Evolutionary conservation across 2,888 invertebrate genomes (phyloP).

Genomic region (Rhopalosiphum nymphaeae): DNA sequence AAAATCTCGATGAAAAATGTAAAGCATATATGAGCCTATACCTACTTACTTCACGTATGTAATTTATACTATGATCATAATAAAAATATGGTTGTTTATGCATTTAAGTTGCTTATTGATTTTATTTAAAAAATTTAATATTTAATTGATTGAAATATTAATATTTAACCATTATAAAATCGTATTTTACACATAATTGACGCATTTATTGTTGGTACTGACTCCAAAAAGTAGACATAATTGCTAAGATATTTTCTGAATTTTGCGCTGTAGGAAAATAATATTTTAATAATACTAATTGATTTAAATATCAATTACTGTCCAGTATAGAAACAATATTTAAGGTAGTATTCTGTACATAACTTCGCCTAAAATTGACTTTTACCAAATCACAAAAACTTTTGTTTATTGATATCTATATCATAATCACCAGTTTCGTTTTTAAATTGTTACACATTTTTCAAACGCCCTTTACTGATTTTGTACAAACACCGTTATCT

Average conservation of each 20-base stretch:
- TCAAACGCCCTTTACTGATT: neutral
- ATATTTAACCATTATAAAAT: neutral
- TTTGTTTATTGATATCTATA: neutral
- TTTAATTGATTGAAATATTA: no score
- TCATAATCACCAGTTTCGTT: neutral
- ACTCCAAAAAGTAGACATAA: neutral
- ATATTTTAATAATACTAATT: neutral
- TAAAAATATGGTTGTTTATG: neutral
- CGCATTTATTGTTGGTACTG: neutral
- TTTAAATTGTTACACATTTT: neutral
- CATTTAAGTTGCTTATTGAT: neutral
- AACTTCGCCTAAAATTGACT: neutral
- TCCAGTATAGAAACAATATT: neutral
- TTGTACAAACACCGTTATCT: neutral
- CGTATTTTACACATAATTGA: neutral
- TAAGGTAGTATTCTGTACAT: neutral
- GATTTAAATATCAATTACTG: neutral
- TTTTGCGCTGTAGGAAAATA: neutral
- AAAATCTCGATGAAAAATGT: neutral
- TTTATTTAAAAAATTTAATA: no score
- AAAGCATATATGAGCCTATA: neutral
- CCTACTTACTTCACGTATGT: neutral
- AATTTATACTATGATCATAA: neutral
- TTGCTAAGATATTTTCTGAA: neutral
- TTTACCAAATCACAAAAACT: neutral